Base-by-base conservation (phyloP, 2,888 invertebrate genomes). In the Aspidapion aeneum region DNA sequence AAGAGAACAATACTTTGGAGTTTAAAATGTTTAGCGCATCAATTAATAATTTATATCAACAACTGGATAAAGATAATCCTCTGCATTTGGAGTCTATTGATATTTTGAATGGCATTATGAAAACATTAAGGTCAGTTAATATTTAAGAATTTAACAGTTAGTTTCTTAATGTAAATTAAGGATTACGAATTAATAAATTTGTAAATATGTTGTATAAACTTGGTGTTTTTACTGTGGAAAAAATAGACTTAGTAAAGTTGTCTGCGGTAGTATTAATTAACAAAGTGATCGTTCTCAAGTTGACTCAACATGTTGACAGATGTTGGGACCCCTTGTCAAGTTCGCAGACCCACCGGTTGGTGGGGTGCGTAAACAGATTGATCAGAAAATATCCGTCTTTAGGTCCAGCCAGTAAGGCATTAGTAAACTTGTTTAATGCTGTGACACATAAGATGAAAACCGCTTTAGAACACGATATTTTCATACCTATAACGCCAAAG, bases 251-350 rank as follows among this genome's bases (percentile, higher is more conserved):
- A n/a, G n/a, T n/a, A n/a, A n/a, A n/a, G n/a, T n/a, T n/a, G n/a
- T n/a, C n/a, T n/a, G n/a, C n/a, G n/a, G n/a, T n/a, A n/a, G n/a
- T n/a, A n/a, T n/a, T n/a, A n/a, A 84, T 97, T 58, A 94, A 94
- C 77, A 95, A 93, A 84, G 88, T 96, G 63, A 85, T 98, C 66
- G 78, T 98, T 69, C 94, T 94, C 9, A 96, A 93, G 83, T 80
- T 98, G 58, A 90, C 91, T 71, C 89, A 74, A 61, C 65, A 79
- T 21, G 78, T 79, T 1, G 89, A 89, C 72, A 86, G 85, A 69
- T 89, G 92, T 74, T 98, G 95, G 95, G 97, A 98, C 82, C 97
- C 97, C 48, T 75, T 95, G 81, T 94, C 95, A 9, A 91, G 92
- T 63, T 88, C 90, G 21, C 94, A 97, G 80, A 94, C 95, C 19